Percentiles rank a stretch among this genome's conserved stretches.
Conservation (phyloP, 2,888 invertebrate genomes). For the Eristalis pertinax region DNA sequence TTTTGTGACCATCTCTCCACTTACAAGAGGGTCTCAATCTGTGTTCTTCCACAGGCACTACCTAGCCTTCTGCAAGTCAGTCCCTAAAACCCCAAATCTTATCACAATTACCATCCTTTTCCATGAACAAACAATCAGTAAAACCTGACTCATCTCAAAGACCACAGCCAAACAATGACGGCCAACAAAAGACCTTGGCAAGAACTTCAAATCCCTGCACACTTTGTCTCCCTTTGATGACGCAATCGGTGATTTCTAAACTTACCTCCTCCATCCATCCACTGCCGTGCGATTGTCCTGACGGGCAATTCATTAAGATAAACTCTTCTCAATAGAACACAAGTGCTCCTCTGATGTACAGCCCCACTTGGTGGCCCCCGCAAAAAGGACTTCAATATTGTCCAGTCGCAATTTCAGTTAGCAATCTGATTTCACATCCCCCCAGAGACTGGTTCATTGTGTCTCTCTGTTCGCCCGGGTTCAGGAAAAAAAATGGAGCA, state of each 20-base stretch:
- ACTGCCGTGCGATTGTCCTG: background rate
- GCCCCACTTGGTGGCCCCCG: background rate
- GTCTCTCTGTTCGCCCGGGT: background rate
- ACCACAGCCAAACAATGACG: too few species aligned
- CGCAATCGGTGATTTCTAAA: background rate
- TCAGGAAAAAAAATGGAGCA: background rate
- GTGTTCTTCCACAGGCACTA: too few species aligned
- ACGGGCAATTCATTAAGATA: background rate
- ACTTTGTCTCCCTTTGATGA: background rate
- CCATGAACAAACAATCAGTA: too few species aligned
- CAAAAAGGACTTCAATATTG: background rate
- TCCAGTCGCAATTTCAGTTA: background rate
- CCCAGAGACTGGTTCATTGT: background rate
- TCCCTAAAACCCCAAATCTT: too few species aligned
- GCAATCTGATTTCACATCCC: background rate
- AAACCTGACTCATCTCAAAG: too few species aligned
- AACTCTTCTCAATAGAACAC: background rate
- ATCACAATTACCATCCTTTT: too few species aligned
- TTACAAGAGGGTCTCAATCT: too few species aligned
- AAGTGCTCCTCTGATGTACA: background rate
- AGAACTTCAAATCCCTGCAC: background rate
- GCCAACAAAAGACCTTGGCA: background rate
- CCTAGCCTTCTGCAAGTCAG: too few species aligned
- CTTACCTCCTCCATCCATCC: background rate
- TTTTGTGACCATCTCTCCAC: too few species aligned